phyloP scores from a whole-genome alignment of 2,113 vertebrate species.

The Solea solea region DNA sequence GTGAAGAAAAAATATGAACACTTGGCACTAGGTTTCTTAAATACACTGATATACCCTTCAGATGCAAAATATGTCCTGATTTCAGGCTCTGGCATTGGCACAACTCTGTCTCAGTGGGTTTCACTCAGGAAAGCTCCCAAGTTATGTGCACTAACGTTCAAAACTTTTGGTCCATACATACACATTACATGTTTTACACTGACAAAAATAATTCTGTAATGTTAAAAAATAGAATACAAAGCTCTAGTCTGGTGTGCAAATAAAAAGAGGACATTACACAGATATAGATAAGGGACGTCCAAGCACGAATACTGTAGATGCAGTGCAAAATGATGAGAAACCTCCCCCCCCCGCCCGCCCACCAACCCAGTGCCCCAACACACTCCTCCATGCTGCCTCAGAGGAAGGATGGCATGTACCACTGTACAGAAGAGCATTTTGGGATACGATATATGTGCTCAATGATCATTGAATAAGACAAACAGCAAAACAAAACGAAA shows the following conservation, averaged over 20 bases:
- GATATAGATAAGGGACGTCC: slow-evolving; percentile 78
- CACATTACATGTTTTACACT: slow-evolving; percentile 79
- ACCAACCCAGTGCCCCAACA: background rate
- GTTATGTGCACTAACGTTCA: slow-evolving; percentile 64
- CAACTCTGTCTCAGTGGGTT: slow-evolving; percentile 70
- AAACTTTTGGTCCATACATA: slow-evolving; percentile 83
- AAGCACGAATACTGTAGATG: slow-evolving; percentile 82
- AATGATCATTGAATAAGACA: slow-evolving; percentile 67
- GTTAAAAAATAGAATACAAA: slow-evolving; percentile 85
- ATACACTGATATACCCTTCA: slow-evolving; percentile 55
- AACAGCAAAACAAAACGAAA: slow-evolving; percentile 53
- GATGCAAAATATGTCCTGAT: slow-evolving; percentile 30
- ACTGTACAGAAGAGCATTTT: slow-evolving; percentile 69
- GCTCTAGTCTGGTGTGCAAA: slow-evolving; percentile 86
- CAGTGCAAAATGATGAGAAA: slow-evolving; percentile 81
- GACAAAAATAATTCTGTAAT: slow-evolving; percentile 84
- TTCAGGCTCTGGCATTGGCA: slow-evolving; percentile 56
- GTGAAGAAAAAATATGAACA: slow-evolving; percentile 75
- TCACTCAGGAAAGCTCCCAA: slow-evolving; percentile 65
- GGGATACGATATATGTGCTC: slow-evolving; percentile 74
- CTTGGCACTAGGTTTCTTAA: slow-evolving; percentile 77
- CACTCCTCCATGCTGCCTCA: slow-evolving; percentile 37
- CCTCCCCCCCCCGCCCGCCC: slow-evolving; percentile 32
- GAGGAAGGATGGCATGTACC: slow-evolving; percentile 60
- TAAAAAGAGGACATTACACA: slow-evolving; percentile 80